These are phyloP conservation scores for Buathra laborator DNA, from an alignment of 2,888 invertebrate genomes.

Conservation along the genomic window DNA sequence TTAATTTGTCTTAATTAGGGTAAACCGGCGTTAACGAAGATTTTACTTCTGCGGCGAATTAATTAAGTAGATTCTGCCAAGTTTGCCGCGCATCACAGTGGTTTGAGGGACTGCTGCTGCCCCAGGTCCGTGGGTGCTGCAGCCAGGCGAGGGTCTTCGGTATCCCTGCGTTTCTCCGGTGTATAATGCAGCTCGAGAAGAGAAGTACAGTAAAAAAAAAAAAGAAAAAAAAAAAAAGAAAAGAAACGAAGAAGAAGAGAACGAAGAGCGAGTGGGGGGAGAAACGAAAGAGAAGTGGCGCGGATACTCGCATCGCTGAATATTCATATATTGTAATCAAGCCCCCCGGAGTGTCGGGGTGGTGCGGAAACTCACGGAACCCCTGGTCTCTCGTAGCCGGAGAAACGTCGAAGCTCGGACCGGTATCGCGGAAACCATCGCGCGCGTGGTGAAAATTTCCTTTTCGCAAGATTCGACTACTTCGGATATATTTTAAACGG, in stretches of 20 bases:
- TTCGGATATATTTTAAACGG: conserved; percentile 60
- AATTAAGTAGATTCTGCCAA: conserved; percentile 79
- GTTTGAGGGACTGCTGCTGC: conserved; percentile 56
- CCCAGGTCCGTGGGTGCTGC: conserved; percentile 25
- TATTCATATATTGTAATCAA: conserved; percentile 85
- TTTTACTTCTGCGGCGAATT: conserved; percentile 80
- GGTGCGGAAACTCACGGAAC: conserved; percentile 56
- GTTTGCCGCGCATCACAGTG: conserved; percentile 69
- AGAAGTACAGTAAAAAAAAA: conserved; percentile 47
- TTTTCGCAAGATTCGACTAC: conserved; percentile 67
- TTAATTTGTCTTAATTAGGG: conserved; percentile 80
- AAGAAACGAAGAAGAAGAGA: conserved; percentile 65
- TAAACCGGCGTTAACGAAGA: conserved; percentile 81
- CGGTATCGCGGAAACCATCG: background rate
- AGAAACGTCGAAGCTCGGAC: conserved; percentile 12
- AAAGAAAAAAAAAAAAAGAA: conserved; percentile 41
- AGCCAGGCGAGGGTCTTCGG: conserved; percentile 63
- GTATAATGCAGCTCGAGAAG: conserved; percentile 59
- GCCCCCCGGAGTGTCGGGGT: conserved; percentile 54
- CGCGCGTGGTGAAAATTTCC: conserved; percentile 69
- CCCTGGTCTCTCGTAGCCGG: conserved; percentile 25
- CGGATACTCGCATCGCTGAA: conserved; percentile 79
- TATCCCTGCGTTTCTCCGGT: conserved; percentile 59
- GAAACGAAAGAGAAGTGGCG: conserved; percentile 69
- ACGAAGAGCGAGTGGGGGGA: conserved; percentile 6